phyloP scores from a whole-genome alignment of 2,797 vertebrate species.

The Lindbergichthys nudifrons region DNA sequence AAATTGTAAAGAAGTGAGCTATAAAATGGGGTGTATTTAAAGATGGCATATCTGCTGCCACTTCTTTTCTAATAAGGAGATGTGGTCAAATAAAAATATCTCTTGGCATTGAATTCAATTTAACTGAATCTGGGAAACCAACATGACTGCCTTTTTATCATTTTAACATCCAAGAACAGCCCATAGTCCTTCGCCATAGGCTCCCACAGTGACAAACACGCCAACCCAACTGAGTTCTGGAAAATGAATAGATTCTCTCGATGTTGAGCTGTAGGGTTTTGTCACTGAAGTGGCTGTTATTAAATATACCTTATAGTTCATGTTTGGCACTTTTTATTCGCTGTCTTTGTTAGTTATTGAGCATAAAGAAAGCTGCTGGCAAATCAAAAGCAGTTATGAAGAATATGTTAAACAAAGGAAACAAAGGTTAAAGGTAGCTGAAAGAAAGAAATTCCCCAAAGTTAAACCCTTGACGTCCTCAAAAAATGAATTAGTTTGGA shows the following conservation, averaged over 20 bases:
- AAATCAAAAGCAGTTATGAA: conserved; percentile 62
- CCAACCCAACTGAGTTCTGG: conserved; percentile 14
- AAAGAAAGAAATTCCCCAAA: conserved; percentile 60
- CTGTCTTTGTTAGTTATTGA: conserved; percentile 50
- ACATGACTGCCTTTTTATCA: neutral
- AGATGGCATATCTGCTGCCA: neutral
- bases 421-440: conserved; percentile 67
- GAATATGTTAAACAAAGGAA: conserved; percentile 63
- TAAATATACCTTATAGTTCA: conserved; percentile 14
- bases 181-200: conserved; percentile 13
- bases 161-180: conserved; percentile 41
- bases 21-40: neutral
- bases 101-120: conserved; percentile 5
- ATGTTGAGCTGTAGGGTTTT: conserved; percentile 46
- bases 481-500: conserved; percentile 53
- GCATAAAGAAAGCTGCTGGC: conserved; percentile 56
- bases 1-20: neutral
- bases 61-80: neutral
- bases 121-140: neutral
- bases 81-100: neutral
- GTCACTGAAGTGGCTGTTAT: conserved; percentile 42
- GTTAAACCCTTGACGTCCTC: conserved; percentile 27
- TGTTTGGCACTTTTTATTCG: conserved; percentile 55
- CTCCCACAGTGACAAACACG: conserved; percentile 14
- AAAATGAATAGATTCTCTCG: conserved; percentile 13